Conservation (phyloP, 1,140 invertebrate species). For the Copidosoma floridanum region DNA sequence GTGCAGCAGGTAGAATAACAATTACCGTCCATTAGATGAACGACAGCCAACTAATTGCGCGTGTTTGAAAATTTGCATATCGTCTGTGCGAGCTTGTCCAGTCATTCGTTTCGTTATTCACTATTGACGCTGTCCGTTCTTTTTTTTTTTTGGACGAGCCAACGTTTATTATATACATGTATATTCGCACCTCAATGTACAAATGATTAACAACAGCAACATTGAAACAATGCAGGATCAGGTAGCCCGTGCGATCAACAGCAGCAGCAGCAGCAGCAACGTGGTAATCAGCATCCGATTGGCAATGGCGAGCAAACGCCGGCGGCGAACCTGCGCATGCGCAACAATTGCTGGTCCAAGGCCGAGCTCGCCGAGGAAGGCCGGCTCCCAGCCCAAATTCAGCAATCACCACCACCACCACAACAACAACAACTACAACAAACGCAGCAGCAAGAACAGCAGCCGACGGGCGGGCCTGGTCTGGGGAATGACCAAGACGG, state of each 20-base stretch:
- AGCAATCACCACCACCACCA: too few species aligned
- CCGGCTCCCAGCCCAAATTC: conserved; percentile 30
- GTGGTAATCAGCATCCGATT: not conserved
- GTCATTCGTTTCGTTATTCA: too few species aligned
- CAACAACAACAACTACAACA: conserved; percentile 33
- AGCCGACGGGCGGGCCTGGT: not conserved
- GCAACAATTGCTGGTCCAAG: conserved; percentile 15
- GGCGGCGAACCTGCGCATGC: conserved; percentile 14
- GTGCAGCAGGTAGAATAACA: too few species aligned
- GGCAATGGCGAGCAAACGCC: not conserved
- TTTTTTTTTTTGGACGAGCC: too few species aligned
- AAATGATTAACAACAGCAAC: not conserved
- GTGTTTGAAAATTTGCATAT: too few species aligned
- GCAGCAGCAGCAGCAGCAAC: not conserved
- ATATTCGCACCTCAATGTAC: too few species aligned
- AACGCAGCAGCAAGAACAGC: conserved; percentile 31
- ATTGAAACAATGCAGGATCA: conserved; percentile 10
- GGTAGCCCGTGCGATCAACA: not conserved
- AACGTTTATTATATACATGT: too few species aligned
- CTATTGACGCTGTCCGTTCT: too few species aligned
- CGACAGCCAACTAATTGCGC: too few species aligned
- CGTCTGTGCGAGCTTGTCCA: too few species aligned
- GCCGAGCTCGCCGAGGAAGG: conserved; percentile 31
- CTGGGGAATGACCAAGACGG: conserved; percentile 43
- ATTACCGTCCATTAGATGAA: too few species aligned